Conservation (phyloP, 2,888 invertebrate genomes). For the Andrena fulva region DNA sequence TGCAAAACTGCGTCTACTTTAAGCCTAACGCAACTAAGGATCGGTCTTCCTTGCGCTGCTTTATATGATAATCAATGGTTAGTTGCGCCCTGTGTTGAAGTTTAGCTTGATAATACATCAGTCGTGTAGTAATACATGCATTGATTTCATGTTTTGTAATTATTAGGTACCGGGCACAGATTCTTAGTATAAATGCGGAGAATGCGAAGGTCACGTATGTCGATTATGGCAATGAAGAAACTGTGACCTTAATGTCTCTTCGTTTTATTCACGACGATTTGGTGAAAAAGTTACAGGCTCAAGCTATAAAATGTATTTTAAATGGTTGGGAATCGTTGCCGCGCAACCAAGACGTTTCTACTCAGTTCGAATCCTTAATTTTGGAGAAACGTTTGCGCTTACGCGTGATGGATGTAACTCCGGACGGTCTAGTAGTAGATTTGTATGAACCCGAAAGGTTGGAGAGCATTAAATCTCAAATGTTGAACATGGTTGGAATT, state of each 20-base stretch:
- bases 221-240: conserved; percentile 97
- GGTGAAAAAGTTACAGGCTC: conserved; percentile 88
- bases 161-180: conserved; percentile 91
- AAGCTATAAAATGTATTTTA: conserved; percentile 92
- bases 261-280: conserved; percentile 89
- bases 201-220: conserved; percentile 92
- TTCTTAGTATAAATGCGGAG: conserved; percentile 87
- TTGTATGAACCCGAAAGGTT: conserved; percentile 86
- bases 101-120: not conserved
- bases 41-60: conserved; percentile 91
- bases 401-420: conserved; percentile 86
- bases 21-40: conserved; percentile 84
- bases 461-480: conserved; percentile 69
- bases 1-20: conserved; percentile 86
- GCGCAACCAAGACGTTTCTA: conserved; percentile 87
- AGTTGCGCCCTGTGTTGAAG: conserved; percentile 19
- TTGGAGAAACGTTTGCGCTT: conserved; percentile 88
- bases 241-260: conserved; percentile 87
- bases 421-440: conserved; percentile 87
- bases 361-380: conserved; percentile 89
- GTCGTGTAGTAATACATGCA: not conserved
- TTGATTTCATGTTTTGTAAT: conserved; percentile 17
- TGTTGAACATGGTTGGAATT: conserved; percentile 65
- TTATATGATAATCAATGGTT: conserved; percentile 93
- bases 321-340: conserved; percentile 87